These are phyloP conservation scores for Enteromius afrohamiltoni DNA, from an alignment of 2,797 vertebrate species.

Conservation along the genomic window DNA sequence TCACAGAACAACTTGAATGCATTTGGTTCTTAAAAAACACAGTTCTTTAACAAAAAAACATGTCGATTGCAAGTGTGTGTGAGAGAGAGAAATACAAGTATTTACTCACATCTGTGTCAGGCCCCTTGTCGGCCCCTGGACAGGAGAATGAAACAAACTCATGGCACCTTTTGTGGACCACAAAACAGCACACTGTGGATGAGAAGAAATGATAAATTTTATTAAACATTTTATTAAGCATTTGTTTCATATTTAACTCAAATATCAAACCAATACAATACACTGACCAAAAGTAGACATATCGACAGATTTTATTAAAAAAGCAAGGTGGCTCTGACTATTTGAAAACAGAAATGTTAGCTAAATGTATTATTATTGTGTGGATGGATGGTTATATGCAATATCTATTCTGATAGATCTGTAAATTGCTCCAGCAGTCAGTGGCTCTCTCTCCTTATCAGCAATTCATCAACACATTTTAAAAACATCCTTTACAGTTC, in stretches of 20 bases:
- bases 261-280: neutral
- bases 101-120: conserved; percentile 94
- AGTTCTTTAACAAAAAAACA: neutral
- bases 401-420: neutral
- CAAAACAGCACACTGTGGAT: conserved; percentile 93
- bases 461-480: neutral
- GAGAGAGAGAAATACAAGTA: neutral
- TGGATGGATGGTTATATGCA: neutral
- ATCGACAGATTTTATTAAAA: no score
- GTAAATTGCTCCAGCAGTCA: conserved; percentile 1
- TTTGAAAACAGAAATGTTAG: no score
- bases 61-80: neutral
- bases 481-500: neutral
- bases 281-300: neutral
- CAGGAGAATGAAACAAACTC: conserved; percentile 96
- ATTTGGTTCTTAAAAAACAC: neutral
- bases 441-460: neutral
- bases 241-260: neutral
- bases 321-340: no score
- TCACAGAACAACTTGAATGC: neutral
- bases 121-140: conserved; percentile 95
- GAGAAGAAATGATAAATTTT: conserved; percentile 41
- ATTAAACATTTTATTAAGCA: conserved; percentile 34
- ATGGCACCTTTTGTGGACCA: conserved; percentile 98
- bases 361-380: no score